Conservation (phyloP, 2,888 invertebrate genomes). For the Lithophane ornitopus region DNA sequence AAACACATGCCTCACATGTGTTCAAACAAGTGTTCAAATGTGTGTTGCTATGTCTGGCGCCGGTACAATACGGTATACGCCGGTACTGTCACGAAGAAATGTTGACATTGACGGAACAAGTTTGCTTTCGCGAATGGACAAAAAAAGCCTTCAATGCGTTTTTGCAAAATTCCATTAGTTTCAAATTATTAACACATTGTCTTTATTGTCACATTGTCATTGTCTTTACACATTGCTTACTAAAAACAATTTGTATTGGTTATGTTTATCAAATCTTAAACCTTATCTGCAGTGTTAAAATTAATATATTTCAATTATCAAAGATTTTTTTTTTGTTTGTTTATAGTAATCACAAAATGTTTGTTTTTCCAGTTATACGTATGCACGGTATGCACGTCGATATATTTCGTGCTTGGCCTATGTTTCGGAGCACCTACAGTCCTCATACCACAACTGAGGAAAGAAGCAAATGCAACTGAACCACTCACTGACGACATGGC, state of each 20-base stretch:
- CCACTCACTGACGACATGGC: conserved; percentile 72
- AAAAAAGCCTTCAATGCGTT: not conserved
- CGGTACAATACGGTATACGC: too few relatives aligned
- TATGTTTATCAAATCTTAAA: not conserved
- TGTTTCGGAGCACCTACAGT: conserved; percentile 77
- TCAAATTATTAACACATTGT: too few relatives aligned
- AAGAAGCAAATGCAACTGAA: conserved; percentile 69
- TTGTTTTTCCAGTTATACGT: conserved; percentile 70
- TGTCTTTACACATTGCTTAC: not conserved
- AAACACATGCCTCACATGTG: too few relatives aligned
- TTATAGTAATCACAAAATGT: not conserved
- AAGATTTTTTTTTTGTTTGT: not conserved
- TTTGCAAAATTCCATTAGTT: not conserved
- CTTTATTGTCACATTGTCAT: too few relatives aligned
- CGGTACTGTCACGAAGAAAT: conserved; percentile 6
- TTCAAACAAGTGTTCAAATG: too few relatives aligned
- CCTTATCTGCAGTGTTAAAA: not conserved
- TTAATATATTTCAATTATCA: not conserved
- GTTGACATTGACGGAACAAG: not conserved
- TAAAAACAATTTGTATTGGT: not conserved
- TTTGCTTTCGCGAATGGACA: not conserved
- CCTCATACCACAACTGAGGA: conserved; percentile 74
- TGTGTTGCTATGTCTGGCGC: too few relatives aligned
- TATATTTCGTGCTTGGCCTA: conserved; percentile 73
- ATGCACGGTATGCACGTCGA: conserved; percentile 69